Percentiles rank a stretch among this genome's conserved stretches.
phyloP scores from a whole-genome alignment of 2,113 vertebrate species.

The Eulacestoma nigropectus region DNA sequence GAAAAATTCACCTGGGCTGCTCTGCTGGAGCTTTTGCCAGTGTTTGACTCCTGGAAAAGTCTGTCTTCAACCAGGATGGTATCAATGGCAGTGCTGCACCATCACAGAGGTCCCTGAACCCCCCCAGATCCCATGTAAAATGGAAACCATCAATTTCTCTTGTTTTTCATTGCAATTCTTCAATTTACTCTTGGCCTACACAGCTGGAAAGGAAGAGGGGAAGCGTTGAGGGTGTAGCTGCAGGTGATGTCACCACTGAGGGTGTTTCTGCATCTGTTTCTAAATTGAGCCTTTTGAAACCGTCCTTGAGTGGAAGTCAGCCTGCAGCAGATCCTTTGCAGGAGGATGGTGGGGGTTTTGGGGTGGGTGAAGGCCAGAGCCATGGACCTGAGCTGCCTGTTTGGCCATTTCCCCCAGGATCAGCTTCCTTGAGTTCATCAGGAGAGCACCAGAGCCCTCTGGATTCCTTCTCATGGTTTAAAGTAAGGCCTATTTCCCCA shows the following conservation, averaged over 20 bases:
- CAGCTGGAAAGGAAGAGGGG: neutral
- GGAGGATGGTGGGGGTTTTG: neutral
- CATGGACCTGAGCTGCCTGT: neutral
- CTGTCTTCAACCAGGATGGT: neutral
- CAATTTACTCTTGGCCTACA: neutral
- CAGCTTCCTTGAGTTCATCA: neutral
- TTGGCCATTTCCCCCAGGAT: neutral
- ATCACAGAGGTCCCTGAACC: neutral
- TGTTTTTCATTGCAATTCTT: neutral
- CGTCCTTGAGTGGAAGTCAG: neutral
- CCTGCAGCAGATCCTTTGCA: neutral
- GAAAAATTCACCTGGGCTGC: neutral
- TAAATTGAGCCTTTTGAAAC: neutral
- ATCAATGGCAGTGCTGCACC: neutral
- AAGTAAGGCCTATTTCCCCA: neutral
- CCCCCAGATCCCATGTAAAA: neutral
- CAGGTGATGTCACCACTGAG: rapidly evolving
- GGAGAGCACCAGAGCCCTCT: neutral
- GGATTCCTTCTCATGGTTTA: neutral
- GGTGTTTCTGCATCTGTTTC: neutral
- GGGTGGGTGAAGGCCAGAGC: neutral
- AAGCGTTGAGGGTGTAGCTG: rapidly evolving
- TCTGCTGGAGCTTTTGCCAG: neutral
- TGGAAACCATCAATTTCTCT: neutral
- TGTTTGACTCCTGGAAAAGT: neutral